Percentiles rank a stretch among this genome's conserved stretches.
Conservation (phyloP, 2,113 vertebrate species). For the Albula glossodonta region DNA sequence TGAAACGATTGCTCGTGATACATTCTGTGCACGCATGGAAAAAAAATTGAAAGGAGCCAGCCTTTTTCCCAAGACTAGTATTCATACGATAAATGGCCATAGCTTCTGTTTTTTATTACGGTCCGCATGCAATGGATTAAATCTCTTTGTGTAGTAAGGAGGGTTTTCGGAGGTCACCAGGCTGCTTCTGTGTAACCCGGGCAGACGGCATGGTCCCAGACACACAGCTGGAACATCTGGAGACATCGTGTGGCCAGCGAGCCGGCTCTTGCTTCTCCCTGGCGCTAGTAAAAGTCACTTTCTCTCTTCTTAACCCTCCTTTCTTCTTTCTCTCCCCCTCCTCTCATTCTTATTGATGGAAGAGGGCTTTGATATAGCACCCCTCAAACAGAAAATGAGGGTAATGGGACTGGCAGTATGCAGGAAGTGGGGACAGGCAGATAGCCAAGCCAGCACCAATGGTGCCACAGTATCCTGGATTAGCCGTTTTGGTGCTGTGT, state of each 20-base stretch:
- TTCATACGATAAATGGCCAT: background rate
- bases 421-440: too few species aligned
- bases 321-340: constrained; percentile 5
- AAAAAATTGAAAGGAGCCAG: background rate
- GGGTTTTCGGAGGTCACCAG: background rate
- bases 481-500: too few species aligned
- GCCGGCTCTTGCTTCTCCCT: background rate
- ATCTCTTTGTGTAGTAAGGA: background rate
- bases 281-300: constrained; percentile 23
- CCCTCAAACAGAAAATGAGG: too few species aligned
- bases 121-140: background rate
- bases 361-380: background rate
- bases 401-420: too few species aligned
- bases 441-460: too few species aligned
- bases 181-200: background rate
- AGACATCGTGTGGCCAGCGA: background rate
- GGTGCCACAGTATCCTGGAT: too few species aligned
- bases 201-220: background rate
- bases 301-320: background rate
- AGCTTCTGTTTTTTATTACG: background rate
- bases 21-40: background rate
- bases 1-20: background rate
- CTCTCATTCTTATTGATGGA: background rate
- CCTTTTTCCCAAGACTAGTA: background rate
- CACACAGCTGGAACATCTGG: constrained; percentile 18